Base-by-base conservation (phyloP, 2,113 vertebrate species). In the Callospermophilus lateralis region DNA sequence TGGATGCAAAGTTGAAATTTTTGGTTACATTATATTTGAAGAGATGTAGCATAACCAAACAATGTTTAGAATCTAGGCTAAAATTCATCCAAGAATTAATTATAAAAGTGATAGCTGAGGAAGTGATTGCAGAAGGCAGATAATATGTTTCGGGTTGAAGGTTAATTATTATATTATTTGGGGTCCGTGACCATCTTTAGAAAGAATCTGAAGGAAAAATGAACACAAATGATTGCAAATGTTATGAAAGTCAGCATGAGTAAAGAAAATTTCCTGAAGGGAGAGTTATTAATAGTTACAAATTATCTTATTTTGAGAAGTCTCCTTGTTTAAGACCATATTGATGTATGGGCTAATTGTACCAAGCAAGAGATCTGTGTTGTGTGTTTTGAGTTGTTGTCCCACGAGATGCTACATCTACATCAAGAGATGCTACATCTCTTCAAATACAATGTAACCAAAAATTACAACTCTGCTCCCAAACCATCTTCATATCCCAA, bases 51-150 rank as follows among this genome's bases (percentile, higher is more conserved):
- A 34, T n/a, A 55, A 19, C 34, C n/a, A 76, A 81, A 78, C 19
- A 73, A 78, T 86, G 55, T 9, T 86, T 95, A 74, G 87, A 95
- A 86, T 67, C 61, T 80, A 80, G 28, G 67, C 34, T 89, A 51
- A 81, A 92, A 74, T 89, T 77, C 6, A 55, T 86, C 63, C 58
- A 22, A 79, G 37, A 83, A 42, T 63, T 63, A 63, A 63, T 63
- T 72, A 4, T 67, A 65, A 7, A 76, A n/a, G 48, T 86, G 42
- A 70, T 73, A 65, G 28, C 73, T 72, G 61, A 77, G 65, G 37
- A 24, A 65, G 0, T 80, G 37, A 78, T 76, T 78, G 37, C 26
- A 89, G 58, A 93, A 72, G 88, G 28, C 12, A 84, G 30, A 61
- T 34, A 7, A 73, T 73, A 0, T 89, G 45, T 91, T 95, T 93